Conservation (phyloP, 2,888 invertebrate species). For the Parnassius glacialis region DNA sequence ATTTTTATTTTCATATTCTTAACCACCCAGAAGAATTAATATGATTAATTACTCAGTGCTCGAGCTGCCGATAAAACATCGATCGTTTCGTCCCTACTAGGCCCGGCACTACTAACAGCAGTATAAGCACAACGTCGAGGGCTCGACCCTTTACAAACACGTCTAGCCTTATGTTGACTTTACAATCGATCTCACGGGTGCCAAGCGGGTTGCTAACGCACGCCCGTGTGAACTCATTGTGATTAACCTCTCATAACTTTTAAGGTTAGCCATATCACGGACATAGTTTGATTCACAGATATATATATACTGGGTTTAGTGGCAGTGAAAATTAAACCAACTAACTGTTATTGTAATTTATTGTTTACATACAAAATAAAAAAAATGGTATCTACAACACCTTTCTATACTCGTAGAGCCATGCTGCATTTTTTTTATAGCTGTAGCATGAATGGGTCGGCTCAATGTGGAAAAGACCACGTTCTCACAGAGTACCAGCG, state of each 20-base stretch:
- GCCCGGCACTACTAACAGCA: conserved; percentile 15
- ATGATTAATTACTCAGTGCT: neutral
- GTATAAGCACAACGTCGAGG: conserved; percentile 29
- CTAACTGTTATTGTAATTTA: too few species aligned
- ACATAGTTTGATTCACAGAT: neutral
- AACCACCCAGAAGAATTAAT: too few species aligned
- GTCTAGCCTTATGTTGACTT: conserved; percentile 34
- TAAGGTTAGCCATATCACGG: conserved; percentile 9
- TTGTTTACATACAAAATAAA: too few species aligned
- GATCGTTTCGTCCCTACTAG: conserved; percentile 4
- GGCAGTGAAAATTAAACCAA: conserved; percentile 12
- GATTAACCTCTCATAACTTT: conserved; percentile 28
- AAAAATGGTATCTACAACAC: too few species aligned
- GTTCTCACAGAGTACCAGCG: too few species aligned
- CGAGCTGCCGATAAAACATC: conserved; percentile 14
- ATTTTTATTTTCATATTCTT: too few species aligned
- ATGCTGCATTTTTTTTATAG: too few species aligned
- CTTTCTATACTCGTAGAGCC: too few species aligned
- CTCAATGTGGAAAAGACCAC: too few species aligned
- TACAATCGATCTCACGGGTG: conserved; percentile 34
- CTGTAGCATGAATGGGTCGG: too few species aligned
- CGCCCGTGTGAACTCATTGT: conserved; percentile 36
- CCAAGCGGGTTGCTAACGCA: conserved; percentile 30
- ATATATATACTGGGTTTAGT: neutral
- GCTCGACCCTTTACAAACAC: conserved; percentile 33